phyloP scores from a whole-genome alignment of 2,113 vertebrate genomes.

The Oncorhynchus gorbuscha region DNA sequence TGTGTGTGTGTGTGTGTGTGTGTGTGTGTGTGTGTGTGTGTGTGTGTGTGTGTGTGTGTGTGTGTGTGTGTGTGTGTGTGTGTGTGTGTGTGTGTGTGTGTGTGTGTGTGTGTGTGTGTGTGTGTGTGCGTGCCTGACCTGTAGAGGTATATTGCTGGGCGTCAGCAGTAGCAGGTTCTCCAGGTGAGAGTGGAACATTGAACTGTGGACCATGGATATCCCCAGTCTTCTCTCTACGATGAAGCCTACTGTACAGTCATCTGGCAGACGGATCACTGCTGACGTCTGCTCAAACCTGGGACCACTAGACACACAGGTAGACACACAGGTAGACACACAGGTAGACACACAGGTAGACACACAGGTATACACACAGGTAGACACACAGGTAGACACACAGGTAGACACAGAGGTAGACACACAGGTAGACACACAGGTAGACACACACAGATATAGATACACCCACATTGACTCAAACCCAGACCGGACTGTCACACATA shows the following conservation, averaged over 20 bases:
- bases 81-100: no score
- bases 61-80: no score
- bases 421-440: slow-evolving; percentile 9
- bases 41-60: no score
- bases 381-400: no score
- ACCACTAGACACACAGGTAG: slow-evolving; percentile 62
- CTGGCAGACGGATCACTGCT: slow-evolving; percentile 83
- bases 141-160: slow-evolving; percentile 63
- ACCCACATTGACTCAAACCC: no score
- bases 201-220: slow-evolving; percentile 75
- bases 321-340: no score
- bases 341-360: no score
- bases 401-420: no score
- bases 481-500: not conserved
- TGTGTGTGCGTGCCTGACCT: slow-evolving; percentile 55
- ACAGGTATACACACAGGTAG: no score
- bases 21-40: no score
- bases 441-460: slow-evolving; percentile 9
- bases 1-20: no score
- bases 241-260: slow-evolving; percentile 92
- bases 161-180: slow-evolving; percentile 85
- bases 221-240: slow-evolving; percentile 84
- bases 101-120: no score
- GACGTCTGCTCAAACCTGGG: slow-evolving; percentile 81
- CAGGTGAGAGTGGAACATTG: slow-evolving; percentile 89